Base-by-base conservation (phyloP, 2,888 invertebrate species). In the Corythucha ciliata region DNA sequence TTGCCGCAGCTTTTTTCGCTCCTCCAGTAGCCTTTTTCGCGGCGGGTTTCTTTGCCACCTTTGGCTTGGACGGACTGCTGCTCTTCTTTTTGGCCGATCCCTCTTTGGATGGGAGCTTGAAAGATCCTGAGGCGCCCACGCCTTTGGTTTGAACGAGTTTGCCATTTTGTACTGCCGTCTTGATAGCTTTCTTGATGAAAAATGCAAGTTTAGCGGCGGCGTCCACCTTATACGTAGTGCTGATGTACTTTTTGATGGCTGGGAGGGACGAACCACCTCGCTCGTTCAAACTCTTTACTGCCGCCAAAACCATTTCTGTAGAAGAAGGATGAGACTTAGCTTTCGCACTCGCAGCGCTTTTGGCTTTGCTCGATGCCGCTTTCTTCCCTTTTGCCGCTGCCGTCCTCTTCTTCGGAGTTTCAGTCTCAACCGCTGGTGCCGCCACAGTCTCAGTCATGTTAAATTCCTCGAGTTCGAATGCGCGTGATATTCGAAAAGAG, bases 171-270 rank as follows among this genome's bases (percentile, higher is more conserved):
- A 80, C 74, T 14, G 75, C 75, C 12, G 67, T 63, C 63, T 76
- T 78, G 55, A 79, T 60, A 58, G 74, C 77, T 54, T 74, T 76
- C 57, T 73, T 76, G 59, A 81, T 79, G 66, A 73, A 77, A 2
- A 72, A 72, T 1, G 74, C 70, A 39, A 74, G 63, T 60, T 76
- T 78, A n/a, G n/a, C n/a, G 52, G 75, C 74, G 1, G 71, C 69
- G 62, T 79, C 78, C 5, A 77, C 69, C 53, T 74, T 74, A 70
- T 79, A 78, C 51, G 72, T 74, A 21, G 71, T 68, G 8, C 71
- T 66, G 42, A 81, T 73, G 64, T 76, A 80, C 62, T 80, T 80
- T 64, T 78, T 80, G 64, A 80, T 79, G 2, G 76, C 75, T 37
- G 65, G 64, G 3, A 68, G 60, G 1, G 78, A 78, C 1, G 77